These are phyloP conservation scores for Vesta saturnalis DNA, from an alignment of 2,888 invertebrate species.

Conservation along the genomic window DNA sequence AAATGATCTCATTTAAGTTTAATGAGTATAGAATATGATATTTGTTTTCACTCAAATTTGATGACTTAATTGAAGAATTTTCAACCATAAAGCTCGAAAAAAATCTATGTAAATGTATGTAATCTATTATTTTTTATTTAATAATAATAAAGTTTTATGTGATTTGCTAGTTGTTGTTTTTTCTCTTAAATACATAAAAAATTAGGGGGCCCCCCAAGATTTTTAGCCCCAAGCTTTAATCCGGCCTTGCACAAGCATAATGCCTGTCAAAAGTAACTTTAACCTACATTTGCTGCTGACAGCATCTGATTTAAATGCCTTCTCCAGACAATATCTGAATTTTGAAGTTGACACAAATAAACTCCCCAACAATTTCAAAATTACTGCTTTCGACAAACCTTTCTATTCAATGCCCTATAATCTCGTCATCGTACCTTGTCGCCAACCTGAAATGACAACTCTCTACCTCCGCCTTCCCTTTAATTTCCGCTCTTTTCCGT, in stretches of 20 bases:
- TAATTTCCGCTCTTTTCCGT: background rate
- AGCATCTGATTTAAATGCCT: background rate
- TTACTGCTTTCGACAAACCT: background rate
- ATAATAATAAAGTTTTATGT: no score
- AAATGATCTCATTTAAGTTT: no score
- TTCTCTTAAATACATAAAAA: no score
- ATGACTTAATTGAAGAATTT: no score
- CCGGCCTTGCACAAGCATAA: background rate
- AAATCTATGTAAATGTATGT: no score
- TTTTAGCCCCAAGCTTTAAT: no score
- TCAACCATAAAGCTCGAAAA: no score
- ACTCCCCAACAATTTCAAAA: constrained; percentile 2
- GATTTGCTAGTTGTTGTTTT: no score
- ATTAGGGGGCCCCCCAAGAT: no score
- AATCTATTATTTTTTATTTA: no score
- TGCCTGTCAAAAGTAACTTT: constrained; percentile 4
- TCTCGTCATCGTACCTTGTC: background rate
- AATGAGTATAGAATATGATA: no score
- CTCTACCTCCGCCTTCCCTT: background rate
- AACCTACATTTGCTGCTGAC: background rate
- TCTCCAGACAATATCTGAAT: background rate
- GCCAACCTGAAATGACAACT: background rate
- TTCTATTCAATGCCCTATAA: constrained; percentile 5
- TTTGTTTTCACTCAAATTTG: no score
- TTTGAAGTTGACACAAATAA: background rate